phyloP scores from a whole-genome alignment of 2,888 invertebrate species.

The Tetragonula carbonaria region DNA sequence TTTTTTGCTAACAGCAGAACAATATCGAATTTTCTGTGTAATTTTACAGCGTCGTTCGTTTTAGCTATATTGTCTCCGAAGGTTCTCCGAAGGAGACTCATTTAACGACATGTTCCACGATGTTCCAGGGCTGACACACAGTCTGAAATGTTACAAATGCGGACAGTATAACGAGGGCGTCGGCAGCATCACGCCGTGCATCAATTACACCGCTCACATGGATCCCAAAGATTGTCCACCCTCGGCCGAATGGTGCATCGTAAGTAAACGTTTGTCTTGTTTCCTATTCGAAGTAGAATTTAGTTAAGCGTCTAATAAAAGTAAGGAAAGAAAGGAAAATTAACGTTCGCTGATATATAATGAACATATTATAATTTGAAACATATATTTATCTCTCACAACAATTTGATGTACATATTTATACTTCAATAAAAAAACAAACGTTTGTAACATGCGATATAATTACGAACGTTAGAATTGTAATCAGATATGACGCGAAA shows the following conservation, averaged over 20 bases:
- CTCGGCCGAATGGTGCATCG: constrained; percentile 89
- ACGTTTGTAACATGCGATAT: too few species aligned
- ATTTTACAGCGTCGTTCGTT: neutral
- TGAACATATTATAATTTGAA: too few species aligned
- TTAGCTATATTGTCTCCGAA: neutral
- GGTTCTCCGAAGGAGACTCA: neutral
- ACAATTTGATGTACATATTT: too few species aligned
- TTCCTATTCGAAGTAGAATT: neutral
- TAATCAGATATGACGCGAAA: too few species aligned
- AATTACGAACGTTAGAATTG: too few species aligned
- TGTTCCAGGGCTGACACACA: constrained; percentile 83
- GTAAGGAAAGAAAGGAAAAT: neutral
- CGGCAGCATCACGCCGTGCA: constrained; percentile 93
- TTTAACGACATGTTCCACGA: neutral
- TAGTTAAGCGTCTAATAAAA: neutral
- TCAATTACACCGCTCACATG: constrained; percentile 88
- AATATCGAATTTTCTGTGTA: neutral
- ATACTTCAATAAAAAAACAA: too few species aligned
- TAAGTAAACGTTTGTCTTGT: constrained; percentile 85
- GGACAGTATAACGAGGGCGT: constrained; percentile 94
- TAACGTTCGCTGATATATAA: too few species aligned
- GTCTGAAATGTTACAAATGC: constrained; percentile 90
- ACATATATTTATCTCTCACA: too few species aligned
- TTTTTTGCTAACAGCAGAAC: neutral
- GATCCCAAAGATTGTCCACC: constrained; percentile 89